Base-by-base conservation (phyloP, 2,888 invertebrate genomes). In the Congeria kusceri region DNA sequence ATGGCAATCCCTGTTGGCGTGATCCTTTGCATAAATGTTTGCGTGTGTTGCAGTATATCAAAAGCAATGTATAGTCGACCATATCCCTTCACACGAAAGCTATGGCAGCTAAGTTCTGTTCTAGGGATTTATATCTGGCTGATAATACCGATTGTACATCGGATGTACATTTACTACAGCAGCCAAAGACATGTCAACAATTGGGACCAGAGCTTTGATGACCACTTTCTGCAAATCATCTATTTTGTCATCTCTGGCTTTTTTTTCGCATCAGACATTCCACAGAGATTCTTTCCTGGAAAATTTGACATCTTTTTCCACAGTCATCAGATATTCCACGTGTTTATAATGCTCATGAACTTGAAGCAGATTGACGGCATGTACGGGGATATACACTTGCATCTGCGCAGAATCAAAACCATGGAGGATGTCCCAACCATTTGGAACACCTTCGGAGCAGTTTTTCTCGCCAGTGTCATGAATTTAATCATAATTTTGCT, bases 311-410 rank as follows among this genome's bases (percentile, higher is more conserved):
- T 92, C 72, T 78, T 93, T 15, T 90, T 91, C 28, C 92, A 93
- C 83, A 92, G 93, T 69, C 93, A 93, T 74, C 93, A 93, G 83
- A 82, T 92, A 56, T 93, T 93, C 78, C 93, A 93, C 79, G 85
- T 93, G 25, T 92, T 89, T 77, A 93, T 93, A 65, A 87, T 90
- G 77, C 87, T 92, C 82, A 91, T 90, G 44, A 91, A 92, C 1
- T 84, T 89, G 32, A 88, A 87, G 46, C 92, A 93, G 80, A 82
- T 92, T 65, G 92, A 93, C 78, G 92, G 88, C 3, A 88, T 92
- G 58, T 88, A 90, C 64, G 61, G 87, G n/a, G 93, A 93, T 77
- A 90, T 92, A 61, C 78, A 86, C 4, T 74, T 76, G 25, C 83
- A 87, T 28, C 75, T 82, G 18, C 75, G 78, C 18, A 58, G 81